These are phyloP conservation scores for Drosophila subpulchrella DNA, from an alignment of 1,140 invertebrate genomes.

Conservation along the genomic window DNA sequence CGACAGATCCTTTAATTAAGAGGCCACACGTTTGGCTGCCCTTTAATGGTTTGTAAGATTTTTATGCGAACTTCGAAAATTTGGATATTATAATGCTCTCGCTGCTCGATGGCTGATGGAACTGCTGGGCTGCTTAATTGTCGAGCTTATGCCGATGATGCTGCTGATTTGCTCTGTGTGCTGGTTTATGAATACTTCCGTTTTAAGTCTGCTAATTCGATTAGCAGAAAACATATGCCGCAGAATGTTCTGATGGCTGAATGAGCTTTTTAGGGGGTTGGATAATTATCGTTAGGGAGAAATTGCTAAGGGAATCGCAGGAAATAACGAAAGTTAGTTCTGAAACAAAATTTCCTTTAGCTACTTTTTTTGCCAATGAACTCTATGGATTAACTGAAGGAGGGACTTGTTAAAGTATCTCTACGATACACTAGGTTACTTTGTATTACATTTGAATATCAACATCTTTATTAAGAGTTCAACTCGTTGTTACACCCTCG, in stretches of 20 bases:
- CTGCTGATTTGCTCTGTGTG: conserved; percentile 17
- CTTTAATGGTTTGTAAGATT: conserved; percentile 77
- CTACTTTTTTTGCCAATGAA: too few species aligned
- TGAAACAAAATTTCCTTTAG: background rate
- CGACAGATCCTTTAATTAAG: conserved; percentile 70
- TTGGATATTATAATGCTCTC: conserved; percentile 21
- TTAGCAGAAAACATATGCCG: conserved; percentile 24
- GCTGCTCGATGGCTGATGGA: background rate
- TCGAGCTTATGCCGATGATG: conserved; percentile 6
- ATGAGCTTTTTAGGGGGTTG: conserved; percentile 1
- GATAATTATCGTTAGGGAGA: conserved; percentile 6
- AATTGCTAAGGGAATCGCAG: background rate
- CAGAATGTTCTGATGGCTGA: background rate
- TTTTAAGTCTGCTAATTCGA: conserved; percentile 47
- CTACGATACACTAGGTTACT: too few species aligned
- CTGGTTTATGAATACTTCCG: conserved; percentile 58
- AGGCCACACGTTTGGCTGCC: conserved; percentile 65
- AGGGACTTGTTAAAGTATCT: too few species aligned
- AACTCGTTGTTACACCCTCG: too few species aligned
- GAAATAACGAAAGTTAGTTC: background rate
- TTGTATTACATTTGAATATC: too few species aligned
- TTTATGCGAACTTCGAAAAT: conserved; percentile 14
- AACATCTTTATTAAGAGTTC: too few species aligned
- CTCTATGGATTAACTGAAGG: too few species aligned
- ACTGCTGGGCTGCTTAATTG: conserved; percentile 46